phyloP scores from a whole-genome alignment of 2,888 invertebrate genomes.

The Microdon myrmicae region DNA sequence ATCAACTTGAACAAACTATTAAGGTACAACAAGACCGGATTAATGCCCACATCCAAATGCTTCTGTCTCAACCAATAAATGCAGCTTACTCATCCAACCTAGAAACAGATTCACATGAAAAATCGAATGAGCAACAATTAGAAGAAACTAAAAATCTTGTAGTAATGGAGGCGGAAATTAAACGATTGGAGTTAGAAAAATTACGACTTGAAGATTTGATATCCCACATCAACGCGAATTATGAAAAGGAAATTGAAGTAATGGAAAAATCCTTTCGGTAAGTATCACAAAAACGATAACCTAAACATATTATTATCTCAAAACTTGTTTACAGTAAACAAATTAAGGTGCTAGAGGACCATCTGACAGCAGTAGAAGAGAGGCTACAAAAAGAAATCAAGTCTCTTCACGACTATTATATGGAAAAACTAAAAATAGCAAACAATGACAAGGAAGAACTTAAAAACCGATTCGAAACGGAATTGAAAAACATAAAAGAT shows the following conservation, averaged over 20 bases:
- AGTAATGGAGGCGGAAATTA: constrained; percentile 60
- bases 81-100: not conserved
- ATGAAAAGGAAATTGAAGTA: constrained; percentile 65
- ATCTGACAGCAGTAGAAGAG: constrained; percentile 59
- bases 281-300: constrained; percentile 13
- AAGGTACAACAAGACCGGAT: constrained; percentile 65
- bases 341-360: constrained; percentile 62
- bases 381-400: constrained; percentile 61
- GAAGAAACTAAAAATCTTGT: constrained; percentile 49
- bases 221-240: constrained; percentile 63
- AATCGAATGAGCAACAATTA: not conserved
- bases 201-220: constrained; percentile 64
- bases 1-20: constrained; percentile 63
- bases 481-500: constrained; percentile 56
- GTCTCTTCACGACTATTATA: constrained; percentile 58
- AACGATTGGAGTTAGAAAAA: constrained; percentile 63
- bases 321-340: constrained; percentile 59
- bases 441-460: constrained; percentile 56
- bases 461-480: constrained; percentile 56
- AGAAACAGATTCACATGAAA: constrained; percentile 1
- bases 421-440: constrained; percentile 56
- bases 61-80: constrained; percentile 61
- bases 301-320: not conserved
- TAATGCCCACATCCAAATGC: constrained; percentile 63
- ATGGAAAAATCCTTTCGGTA: constrained; percentile 65